These are phyloP conservation scores for Neelides folsomi DNA, from an alignment of 2,888 invertebrate genomes.

Conservation along the genomic window DNA sequence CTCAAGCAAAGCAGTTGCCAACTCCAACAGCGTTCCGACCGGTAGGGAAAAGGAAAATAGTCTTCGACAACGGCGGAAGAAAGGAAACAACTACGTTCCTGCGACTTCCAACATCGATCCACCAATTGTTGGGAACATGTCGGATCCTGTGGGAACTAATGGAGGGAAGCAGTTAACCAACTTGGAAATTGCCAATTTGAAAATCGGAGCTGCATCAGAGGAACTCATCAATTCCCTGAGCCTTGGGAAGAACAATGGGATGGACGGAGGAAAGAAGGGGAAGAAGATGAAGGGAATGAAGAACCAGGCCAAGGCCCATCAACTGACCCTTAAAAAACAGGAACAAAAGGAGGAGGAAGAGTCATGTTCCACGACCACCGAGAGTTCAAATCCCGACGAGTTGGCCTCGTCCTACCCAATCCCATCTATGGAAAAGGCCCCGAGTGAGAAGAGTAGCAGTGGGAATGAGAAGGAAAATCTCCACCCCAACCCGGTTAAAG, in stretches of 20 bases:
- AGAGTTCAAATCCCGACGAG: slow-evolving; percentile 52
- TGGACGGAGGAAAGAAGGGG: slow-evolving; percentile 14
- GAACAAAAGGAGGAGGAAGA: slow-evolving; percentile 44
- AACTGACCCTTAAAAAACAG: slow-evolving; percentile 7
- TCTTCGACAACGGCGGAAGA: background rate
- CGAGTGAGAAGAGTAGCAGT: slow-evolving; percentile 13
- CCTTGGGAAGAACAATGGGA: slow-evolving; percentile 5
- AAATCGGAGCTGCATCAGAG: background rate
- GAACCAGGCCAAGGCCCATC: slow-evolving; percentile 7
- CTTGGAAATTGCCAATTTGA: background rate
- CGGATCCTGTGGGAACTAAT: background rate
- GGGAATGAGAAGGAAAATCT: slow-evolving; percentile 3
- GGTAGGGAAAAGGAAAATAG: background rate
- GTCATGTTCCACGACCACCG: slow-evolving; percentile 56
- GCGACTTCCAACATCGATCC: background rate
- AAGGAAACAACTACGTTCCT: background rate
- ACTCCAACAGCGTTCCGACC: slow-evolving; percentile 3
- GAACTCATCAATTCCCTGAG: background rate
- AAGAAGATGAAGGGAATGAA: slow-evolving; percentile 8
- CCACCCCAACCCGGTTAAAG: background rate
- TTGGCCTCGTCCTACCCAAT: slow-evolving; percentile 1
- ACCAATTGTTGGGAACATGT: background rate
- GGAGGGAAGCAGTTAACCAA: background rate
- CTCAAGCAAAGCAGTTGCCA: background rate
- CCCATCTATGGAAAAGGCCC: background rate